Base-by-base conservation (phyloP, 1,140 invertebrate genomes). In the Cardiocondyla obscurior region DNA sequence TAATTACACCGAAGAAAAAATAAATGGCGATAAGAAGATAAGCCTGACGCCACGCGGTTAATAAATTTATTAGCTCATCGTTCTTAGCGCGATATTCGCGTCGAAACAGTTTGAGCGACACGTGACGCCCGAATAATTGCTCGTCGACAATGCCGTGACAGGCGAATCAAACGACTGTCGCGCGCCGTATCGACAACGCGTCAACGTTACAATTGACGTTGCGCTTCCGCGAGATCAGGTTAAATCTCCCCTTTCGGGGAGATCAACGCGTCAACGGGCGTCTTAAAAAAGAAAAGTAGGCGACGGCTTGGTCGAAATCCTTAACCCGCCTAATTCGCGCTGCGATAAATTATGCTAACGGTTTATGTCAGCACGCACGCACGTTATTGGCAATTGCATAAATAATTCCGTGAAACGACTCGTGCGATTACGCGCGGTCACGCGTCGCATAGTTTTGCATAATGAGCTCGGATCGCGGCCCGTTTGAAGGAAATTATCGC, bases 401-500 rank as follows among this genome's bases (percentile, higher is more conserved):
- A 87, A 87, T 87, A 87, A 85, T 70, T 36, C 42, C 0, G 36
- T 25, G 42, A 16, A 12, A 28, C 42, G 49, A 55, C 53, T 10
- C 70, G 51, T 51, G 58, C n/a, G 64, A 83, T 85, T 49, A 46
- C 60, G 51, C 60, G 57, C 39, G 36, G 36, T 28, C 36, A 14
- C 65, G 12, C 36, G 36, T 64, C 25, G 77, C 81, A 60, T 79
- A 86, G 73, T 44, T 83, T 83, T 67, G 67, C 81, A 86, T 86
- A 60, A 19, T 64, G 46, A 70, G 62, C 19, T 51, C 44, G 33
- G 76, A n/a, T 73, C 28, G 19, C 42, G 49, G 42, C 22, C 67
- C 83, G 86, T 87, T 83, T 49, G 53, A 79, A 62, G 42, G 81
- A 83, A n/a, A 87, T 87, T 86, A 83, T 87, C 67, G 36, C 55